These are phyloP conservation scores for Malachius bipustulatus DNA, from an alignment of 2,888 invertebrate species.

Conservation along the genomic window DNA sequence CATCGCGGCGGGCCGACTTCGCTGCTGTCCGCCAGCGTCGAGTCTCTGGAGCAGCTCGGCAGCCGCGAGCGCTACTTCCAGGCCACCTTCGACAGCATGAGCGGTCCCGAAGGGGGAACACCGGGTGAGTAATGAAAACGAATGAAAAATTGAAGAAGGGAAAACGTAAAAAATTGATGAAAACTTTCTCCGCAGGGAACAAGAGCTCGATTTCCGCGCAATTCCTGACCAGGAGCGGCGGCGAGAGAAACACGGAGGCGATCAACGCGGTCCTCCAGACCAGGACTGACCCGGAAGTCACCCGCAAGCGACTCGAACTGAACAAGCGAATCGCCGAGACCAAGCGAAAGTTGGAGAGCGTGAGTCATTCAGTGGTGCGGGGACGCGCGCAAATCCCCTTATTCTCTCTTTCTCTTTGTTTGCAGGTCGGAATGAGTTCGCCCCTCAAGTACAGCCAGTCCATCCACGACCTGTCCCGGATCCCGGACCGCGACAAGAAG, in stretches of 20 bases:
- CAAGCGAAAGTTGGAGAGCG: conserved; percentile 73
- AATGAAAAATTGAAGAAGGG: not conserved
- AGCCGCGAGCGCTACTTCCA: conserved; percentile 50
- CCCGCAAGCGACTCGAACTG: conserved; percentile 62
- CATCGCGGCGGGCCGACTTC: conserved; percentile 59
- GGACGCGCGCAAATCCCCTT: too few relatives aligned
- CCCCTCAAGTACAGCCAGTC: conserved; percentile 76
- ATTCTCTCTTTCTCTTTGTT: too few relatives aligned
- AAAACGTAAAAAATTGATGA: too few relatives aligned
- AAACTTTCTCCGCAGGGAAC: conserved; percentile 34
- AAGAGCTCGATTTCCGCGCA: conserved; percentile 54
- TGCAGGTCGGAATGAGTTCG: conserved; percentile 70
- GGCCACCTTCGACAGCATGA: conserved; percentile 59
- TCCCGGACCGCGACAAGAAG: conserved; percentile 44
- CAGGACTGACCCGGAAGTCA: conserved; percentile 50
- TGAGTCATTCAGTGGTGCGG: conserved; percentile 41
- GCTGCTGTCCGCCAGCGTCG: conserved; percentile 63
- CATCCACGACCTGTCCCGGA: conserved; percentile 71
- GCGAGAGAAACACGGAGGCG: conserved; percentile 38
- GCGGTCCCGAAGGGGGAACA: conserved; percentile 45
- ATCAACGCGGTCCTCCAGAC: conserved; percentile 45
- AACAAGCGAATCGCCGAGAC: conserved; percentile 75
- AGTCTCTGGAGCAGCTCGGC: conserved; percentile 47
- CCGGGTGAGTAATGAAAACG: conserved; percentile 12
- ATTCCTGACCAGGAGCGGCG: conserved; percentile 32